Evolutionary conservation across 2,113 vertebrate genomes (phyloP), one percentile per base, ranked within the genome.

Genomic region (Prochilodus magdalenae): DNA sequence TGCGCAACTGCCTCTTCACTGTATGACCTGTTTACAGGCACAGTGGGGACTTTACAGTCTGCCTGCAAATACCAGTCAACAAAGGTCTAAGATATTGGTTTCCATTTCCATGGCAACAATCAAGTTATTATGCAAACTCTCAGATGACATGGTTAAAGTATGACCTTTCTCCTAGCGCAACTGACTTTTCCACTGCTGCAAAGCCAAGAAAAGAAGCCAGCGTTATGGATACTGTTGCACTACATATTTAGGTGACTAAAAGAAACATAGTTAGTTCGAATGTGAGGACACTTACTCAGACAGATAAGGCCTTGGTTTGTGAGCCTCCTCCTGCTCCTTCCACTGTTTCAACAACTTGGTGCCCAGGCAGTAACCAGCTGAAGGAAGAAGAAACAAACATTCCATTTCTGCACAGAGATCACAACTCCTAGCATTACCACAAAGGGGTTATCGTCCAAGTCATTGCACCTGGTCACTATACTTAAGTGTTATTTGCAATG

Each of bases 361-460:
- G 77, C 77, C 94, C 71, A 96, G 85, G 86, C 96, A 97, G 11
- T 77, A 88, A 70, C 91, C 94, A 65, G 87, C 96, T 97, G 89
- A n/a, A 92, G 92, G 87, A 85, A 0, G 83, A 79, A 79, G 10
- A 81, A 73, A 79, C 53, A 83, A 75, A 59, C 4, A 67, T 57
- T 47, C 26, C n/a, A 53, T 33, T 33, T 71, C 63, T 66, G 30
- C 26, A 59, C 6, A 47, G 73, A 16, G 15, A 15, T 47, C 18
- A 15, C 18, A 6, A n/a, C 66, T 59, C 70, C 49, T 44, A 44
- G 66, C 59, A 78, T 26, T 66, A 26, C 33, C 49, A 66, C 57
- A 62, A 12, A 80, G 13, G 4, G 40, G 5, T 44, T 10, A n/a
- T n/a, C n/a, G n/a, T n/a, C n/a, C 6, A 36, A 36, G 33, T 36